Percentiles rank a stretch among this genome's conserved stretches.
These are phyloP conservation scores for Pterois miles DNA, from an alignment of 2,797 vertebrate genomes.

Conservation along the genomic window DNA sequence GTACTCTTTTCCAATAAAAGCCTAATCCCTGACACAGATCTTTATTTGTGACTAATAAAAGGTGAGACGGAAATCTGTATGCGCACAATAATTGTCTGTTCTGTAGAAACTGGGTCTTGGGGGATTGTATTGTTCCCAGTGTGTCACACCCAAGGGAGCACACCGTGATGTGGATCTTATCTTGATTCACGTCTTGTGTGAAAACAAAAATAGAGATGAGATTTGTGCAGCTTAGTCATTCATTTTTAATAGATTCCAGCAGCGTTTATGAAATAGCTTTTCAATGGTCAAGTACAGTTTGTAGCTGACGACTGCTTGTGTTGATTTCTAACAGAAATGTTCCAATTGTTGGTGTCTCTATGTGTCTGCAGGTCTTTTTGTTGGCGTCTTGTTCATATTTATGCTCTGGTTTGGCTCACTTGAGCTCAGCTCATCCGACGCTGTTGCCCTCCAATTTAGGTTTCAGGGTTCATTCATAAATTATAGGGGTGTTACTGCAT, in stretches of 20 bases:
- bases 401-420: neutral
- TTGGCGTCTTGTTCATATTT: conserved; percentile 4
- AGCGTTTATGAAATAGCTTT: conserved; percentile 1
- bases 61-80: conserved; percentile 22
- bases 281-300: neutral
- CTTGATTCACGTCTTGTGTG: conserved; percentile 17
- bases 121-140: conserved; percentile 46
- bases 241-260: conserved; percentile 12
- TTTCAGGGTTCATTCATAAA: conserved; percentile 76
- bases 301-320: neutral
- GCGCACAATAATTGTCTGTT: conserved; percentile 28
- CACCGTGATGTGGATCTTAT: conserved; percentile 16
- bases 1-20: conserved; percentile 19
- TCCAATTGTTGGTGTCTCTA: neutral
- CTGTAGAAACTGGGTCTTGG: conserved; percentile 34
- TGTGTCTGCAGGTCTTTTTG: neutral
- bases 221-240: conserved; percentile 19
- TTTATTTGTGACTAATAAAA: conserved; percentile 56
- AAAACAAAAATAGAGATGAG: conserved; percentile 45
- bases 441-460: conserved; percentile 34
- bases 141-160: conserved; percentile 29
- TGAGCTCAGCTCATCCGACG: conserved; percentile 11
- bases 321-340: neutral
- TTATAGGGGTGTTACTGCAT: conserved; percentile 71
- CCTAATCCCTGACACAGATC: conserved; percentile 34